Base-by-base conservation (phyloP, 2,888 invertebrate species). In the Venusia cambrica region DNA sequence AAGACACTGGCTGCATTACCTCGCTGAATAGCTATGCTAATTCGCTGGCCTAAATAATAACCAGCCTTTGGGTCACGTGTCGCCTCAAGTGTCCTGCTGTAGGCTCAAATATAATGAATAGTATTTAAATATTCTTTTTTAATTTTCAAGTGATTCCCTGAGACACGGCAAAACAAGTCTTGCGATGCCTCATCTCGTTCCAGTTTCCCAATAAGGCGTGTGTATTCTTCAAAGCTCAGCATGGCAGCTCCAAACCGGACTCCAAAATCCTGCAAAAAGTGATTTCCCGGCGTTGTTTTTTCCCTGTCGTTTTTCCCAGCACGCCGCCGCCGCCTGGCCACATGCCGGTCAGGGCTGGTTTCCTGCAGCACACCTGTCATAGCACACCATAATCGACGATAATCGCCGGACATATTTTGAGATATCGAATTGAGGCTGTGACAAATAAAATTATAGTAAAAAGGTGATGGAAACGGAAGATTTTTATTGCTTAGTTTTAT, bases 301-400 rank as follows among this genome's bases (percentile, higher is more conserved):
- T 38, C 35, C 28, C 15, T 33, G 31, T 30, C 5, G 39, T 31
- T 38, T 42, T 42, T 42, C 42, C 34, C 42, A 42, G 27, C 31
- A 38, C 21, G 30, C 8, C 16, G 25, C 9, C 5, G 16, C 19
- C n/a, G n/a, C n/a, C n/a, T n/a, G n/a, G n/a, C 24, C 34, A 34
- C 33, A 34, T 34, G 34, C 37, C 28, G 20, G 28, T 45, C 37
- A 45, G 34, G 21, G 34, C 28, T 28, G 30, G 27, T 35, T 38
- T 45, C 45, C 45, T 40, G 40, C 37, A 18, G 19, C 8, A 27
- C 45, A 45, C 40, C 45, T 45, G 45, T 31, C 38, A 10, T 21
- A 12, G 13, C 18, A 25, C 26, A 17, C 34, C 39, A 27, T 40
- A 35, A 40, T 40, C 35, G 34, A 31, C 35, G 31, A 40, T 40